Evolutionary conservation across 2,113 vertebrate genomes (phyloP).

Genomic region (Bolborhynchus lineola): DNA sequence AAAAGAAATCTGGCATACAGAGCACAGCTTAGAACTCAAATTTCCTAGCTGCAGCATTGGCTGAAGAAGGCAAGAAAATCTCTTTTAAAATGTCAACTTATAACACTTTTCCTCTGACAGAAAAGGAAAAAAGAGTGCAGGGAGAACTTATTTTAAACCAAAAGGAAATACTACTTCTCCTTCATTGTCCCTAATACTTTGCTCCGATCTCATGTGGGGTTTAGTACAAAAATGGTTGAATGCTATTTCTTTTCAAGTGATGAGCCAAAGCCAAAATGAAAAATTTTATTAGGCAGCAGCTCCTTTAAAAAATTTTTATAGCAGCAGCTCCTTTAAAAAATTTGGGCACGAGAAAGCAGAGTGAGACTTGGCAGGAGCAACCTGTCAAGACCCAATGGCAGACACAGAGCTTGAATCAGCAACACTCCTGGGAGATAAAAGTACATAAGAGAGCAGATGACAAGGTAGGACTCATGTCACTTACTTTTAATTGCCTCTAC

Average conservation of each 20-base stretch:
- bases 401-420: not conserved
- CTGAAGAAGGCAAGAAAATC: not conserved
- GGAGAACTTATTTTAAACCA: not conserved
- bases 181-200: not conserved
- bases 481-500: not conserved
- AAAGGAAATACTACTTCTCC: not conserved
- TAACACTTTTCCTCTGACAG: not conserved
- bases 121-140: not conserved
- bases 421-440: not conserved
- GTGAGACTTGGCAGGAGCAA: not conserved
- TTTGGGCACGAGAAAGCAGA: not conserved
- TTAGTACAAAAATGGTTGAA: not conserved
- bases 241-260: not conserved
- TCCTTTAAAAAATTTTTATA: not conserved
- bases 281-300: not conserved
- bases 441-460: not conserved
- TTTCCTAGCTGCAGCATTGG: not conserved
- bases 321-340: not conserved
- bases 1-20: not conserved
- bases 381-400: not conserved
- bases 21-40: not conserved
- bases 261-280: not conserved
- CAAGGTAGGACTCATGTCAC: not conserved
- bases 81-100: not conserved
- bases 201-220: not conserved